A percentile compares a stretch with the other conserved stretches of the same genome.
Conservation (phyloP, 2,888 invertebrate genomes). For the Yponomeuta sedellus region DNA sequence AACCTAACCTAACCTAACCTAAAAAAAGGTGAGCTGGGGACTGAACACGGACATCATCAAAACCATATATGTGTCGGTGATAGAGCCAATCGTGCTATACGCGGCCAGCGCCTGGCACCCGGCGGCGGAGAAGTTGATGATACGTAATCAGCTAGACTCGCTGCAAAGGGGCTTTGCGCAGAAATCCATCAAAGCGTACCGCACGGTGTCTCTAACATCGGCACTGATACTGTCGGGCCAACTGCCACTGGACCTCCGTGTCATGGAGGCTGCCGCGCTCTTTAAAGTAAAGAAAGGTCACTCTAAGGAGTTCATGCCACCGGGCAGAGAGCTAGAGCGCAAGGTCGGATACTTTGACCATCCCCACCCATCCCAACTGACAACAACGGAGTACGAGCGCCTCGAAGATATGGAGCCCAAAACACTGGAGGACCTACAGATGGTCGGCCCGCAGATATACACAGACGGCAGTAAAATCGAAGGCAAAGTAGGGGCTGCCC, state of each 20-base stretch:
- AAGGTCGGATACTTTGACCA: neutral
- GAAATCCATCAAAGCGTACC: slow-evolving; percentile 8
- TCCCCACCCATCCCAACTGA: no score
- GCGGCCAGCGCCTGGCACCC: slow-evolving; percentile 11
- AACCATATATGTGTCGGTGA: slow-evolving; percentile 8
- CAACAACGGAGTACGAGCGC: no score
- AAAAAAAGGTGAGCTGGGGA: slow-evolving; percentile 14
- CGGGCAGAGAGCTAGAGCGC: neutral
- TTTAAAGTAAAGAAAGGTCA: slow-evolving; percentile 2
- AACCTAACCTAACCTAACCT: no score
- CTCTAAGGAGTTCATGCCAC: neutral
- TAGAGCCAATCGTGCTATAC: slow-evolving; percentile 17
- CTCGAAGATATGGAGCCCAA: neutral
- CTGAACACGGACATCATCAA: slow-evolving; percentile 4
- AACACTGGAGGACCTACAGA: neutral
- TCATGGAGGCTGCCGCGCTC: slow-evolving; percentile 1
- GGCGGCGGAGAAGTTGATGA: slow-evolving; percentile 5
- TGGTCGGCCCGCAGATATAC: neutral
- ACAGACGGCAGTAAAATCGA: neutral
- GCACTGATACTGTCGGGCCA: slow-evolving; percentile 5
- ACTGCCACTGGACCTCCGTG: slow-evolving; percentile 9
- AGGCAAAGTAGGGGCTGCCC: neutral
- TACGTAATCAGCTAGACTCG: slow-evolving; percentile 3
- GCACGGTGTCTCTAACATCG: slow-evolving; percentile 5
- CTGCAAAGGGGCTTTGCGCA: slow-evolving; percentile 11